A percentile compares a stretch with the other conserved stretches of the same genome.
These are phyloP conservation scores for Oncorhynchus clarkii DNA, from an alignment of 2,113 vertebrate species.

Conservation along the genomic window DNA sequence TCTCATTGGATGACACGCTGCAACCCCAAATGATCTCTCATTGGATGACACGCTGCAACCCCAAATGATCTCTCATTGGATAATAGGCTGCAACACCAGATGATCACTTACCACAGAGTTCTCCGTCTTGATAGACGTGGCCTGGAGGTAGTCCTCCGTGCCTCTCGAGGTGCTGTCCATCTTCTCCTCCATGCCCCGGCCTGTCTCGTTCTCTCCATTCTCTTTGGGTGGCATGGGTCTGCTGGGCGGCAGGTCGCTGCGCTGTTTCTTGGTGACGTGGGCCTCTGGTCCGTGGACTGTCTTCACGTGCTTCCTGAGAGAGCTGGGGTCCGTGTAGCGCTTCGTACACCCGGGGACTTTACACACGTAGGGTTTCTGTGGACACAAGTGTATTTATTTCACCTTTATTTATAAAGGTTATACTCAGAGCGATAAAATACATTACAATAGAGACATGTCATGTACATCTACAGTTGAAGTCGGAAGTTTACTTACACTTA, in stretches of 20 bases:
- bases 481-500: no score
- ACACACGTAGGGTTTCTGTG: slow-evolving; percentile 96
- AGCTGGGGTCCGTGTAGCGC: slow-evolving; percentile 97
- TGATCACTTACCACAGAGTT: slow-evolving; percentile 87
- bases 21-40: no score
- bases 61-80: no score
- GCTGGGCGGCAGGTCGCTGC: slow-evolving; percentile 81
- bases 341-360: slow-evolving; percentile 97
- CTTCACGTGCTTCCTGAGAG: slow-evolving; percentile 96
- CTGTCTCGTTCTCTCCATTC: slow-evolving; percentile 82
- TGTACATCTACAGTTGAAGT: no score
- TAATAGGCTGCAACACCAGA: neutral
- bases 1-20: no score
- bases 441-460: no score
- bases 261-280: slow-evolving; percentile 94
- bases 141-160: slow-evolving; percentile 85
- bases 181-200: slow-evolving; percentile 71
- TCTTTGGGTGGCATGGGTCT: slow-evolving; percentile 79
- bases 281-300: slow-evolving; percentile 96
- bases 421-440: neutral
- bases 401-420: neutral
- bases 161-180: slow-evolving; percentile 74
- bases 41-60: no score
- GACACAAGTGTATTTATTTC: slow-evolving; percentile 17
- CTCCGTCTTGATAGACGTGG: slow-evolving; percentile 89